phyloP scores from a whole-genome alignment of 2,113 vertebrate genomes.

The Bos indicus region DNA sequence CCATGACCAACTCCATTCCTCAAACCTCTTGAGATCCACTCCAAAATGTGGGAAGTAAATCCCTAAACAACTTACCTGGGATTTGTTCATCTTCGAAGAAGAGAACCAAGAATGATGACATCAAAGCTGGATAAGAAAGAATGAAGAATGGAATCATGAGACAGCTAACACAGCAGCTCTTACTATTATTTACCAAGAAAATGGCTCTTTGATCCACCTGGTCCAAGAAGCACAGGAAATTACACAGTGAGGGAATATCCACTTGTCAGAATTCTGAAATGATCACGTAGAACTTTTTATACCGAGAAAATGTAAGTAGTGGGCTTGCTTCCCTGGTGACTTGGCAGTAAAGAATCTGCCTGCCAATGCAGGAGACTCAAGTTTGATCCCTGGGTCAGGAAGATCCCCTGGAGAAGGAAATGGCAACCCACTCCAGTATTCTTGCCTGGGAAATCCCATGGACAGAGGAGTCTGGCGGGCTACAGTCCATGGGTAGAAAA shows the following conservation, averaged over 20 bases:
- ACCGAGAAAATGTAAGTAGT: neutral
- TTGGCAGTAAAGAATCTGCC: neutral
- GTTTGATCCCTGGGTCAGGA: neutral
- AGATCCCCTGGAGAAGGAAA: neutral
- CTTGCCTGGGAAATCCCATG: neutral
- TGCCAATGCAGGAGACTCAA: neutral
- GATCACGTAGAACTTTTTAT: neutral
- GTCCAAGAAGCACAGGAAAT: neutral
- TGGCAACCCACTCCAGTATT: neutral
- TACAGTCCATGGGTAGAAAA: neutral
- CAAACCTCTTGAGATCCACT: neutral
- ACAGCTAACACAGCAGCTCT: neutral
- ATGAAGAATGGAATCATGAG: neutral
- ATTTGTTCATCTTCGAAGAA: neutral
- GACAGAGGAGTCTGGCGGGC: neutral
- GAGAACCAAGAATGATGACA: neutral
- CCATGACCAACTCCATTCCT: neutral
- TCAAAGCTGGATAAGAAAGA: neutral
- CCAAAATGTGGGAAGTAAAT: neutral
- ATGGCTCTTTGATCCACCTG: neutral
- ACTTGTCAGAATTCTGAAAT: neutral
- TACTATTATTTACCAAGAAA: neutral
- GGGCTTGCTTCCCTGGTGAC: neutral
- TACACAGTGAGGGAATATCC: neutral
- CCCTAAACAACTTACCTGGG: neutral